A percentile compares a stretch with the other conserved stretches of the same genome.
Evolutionary conservation across 1,140 invertebrate genomes (phyloP).

Genomic region (Zaprionus kolodkinae): DNA sequence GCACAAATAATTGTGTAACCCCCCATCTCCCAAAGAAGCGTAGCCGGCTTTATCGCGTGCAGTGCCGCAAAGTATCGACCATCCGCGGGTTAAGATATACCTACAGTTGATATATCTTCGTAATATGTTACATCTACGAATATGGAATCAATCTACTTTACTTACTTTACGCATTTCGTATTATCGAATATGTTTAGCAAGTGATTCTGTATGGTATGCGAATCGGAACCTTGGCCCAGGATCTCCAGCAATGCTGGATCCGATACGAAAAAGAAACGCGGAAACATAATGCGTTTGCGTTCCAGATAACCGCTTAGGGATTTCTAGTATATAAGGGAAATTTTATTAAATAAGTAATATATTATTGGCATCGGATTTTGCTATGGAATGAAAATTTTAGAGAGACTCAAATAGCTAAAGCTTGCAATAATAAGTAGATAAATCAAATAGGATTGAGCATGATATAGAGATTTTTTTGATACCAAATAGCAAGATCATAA

Average conservation of each 20-base stretch:
- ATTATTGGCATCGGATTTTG: too few relatives aligned
- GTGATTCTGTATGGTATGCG: slow-evolving; percentile 98
- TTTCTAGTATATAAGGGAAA: slow-evolving; percentile 85
- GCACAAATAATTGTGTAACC: too few relatives aligned
- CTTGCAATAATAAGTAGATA: neutral
- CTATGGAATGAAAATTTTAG: neutral
- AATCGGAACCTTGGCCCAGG: slow-evolving; percentile 97
- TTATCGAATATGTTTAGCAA: slow-evolving; percentile 98
- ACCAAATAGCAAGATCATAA: neutral
- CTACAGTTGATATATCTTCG: too few relatives aligned
- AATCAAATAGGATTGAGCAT: neutral
- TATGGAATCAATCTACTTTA: neutral
- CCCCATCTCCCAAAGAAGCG: too few relatives aligned
- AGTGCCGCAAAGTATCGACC: too few relatives aligned
- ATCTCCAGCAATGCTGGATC: slow-evolving; percentile 98
- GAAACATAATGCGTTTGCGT: slow-evolving; percentile 97
- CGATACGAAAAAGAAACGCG: slow-evolving; percentile 99
- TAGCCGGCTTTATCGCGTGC: too few relatives aligned
- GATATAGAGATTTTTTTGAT: neutral
- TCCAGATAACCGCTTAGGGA: slow-evolving; percentile 98
- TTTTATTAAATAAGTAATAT: neutral
- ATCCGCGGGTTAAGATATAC: too few relatives aligned
- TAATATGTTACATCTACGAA: too few relatives aligned
- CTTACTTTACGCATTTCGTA: slow-evolving; percentile 92
- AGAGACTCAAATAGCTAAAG: neutral